phyloP scores from a whole-genome alignment of 1,140 invertebrate species.

The Solenopsis fugax region DNA sequence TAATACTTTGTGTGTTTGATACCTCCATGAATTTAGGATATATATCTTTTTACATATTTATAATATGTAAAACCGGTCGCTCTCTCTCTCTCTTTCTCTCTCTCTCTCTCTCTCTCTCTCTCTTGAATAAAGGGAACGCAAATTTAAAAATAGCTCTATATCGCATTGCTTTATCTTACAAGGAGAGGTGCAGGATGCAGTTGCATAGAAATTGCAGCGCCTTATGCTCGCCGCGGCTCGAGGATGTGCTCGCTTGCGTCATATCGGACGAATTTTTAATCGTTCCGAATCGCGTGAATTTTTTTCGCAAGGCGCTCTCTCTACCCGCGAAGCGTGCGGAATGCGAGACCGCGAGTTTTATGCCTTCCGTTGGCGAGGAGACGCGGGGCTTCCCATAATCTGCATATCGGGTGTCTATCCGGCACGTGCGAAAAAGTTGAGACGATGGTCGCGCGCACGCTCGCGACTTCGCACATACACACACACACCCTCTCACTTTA shows the following conservation, averaged over 20 bases:
- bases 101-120: neutral
- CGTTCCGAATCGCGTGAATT: neutral
- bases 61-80: neutral
- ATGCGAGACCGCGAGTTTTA: conserved; percentile 37
- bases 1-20: neutral
- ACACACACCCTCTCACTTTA: conserved; percentile 3
- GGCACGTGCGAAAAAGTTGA: conserved; percentile 66
- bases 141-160: neutral
- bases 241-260: neutral
- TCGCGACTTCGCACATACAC: conserved; percentile 27
- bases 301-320: neutral
- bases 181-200: neutral
- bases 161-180: conserved; percentile 16
- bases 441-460: conserved; percentile 28
- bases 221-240: neutral
- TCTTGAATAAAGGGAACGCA: conserved; percentile 5
- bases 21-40: conserved; percentile 4
- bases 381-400: conserved; percentile 64
- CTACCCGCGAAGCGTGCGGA: neutral
- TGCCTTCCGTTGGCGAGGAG: neutral
- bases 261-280: conserved; percentile 34
- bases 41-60: neutral
- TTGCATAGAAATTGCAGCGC: conserved; percentile 21
- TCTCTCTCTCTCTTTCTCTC: neutral
- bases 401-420: conserved; percentile 64